Evolutionary conservation across 2,888 invertebrate genomes (phyloP).

Genomic region (Acleris laterana): DNA sequence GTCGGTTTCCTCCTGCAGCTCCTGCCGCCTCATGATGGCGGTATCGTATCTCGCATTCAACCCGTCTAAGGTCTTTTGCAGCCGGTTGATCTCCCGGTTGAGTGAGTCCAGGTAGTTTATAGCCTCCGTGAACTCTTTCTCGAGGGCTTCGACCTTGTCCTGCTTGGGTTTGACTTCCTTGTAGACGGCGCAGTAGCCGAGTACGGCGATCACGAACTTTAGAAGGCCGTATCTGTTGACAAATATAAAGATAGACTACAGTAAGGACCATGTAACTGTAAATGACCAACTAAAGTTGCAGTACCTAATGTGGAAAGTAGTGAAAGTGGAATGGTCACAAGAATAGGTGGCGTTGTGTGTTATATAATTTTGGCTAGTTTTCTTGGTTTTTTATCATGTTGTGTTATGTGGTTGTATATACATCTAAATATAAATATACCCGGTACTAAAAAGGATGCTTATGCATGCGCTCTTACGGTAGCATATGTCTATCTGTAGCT

Average conservation of each 20-base stretch:
- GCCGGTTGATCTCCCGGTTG: constrained; percentile 88
- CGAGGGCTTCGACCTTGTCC: constrained; percentile 91
- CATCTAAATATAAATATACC: no score
- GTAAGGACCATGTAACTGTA: background rate
- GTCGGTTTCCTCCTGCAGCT: constrained; percentile 92
- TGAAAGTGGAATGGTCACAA: no score
- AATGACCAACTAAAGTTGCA: no score
- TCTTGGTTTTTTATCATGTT: no score
- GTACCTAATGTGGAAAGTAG: no score
- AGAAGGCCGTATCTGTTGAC: constrained; percentile 87
- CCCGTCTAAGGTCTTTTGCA: constrained; percentile 88
- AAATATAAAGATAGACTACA: background rate
- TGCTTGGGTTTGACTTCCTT: constrained; percentile 94
- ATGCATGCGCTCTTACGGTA: no score
- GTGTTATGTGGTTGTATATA: no score
- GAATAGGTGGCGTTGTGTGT: no score
- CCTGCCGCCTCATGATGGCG: constrained; percentile 88
- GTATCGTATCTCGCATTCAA: constrained; percentile 90
- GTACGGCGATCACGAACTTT: constrained; percentile 93
- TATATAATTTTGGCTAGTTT: no score
- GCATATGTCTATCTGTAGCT: no score
- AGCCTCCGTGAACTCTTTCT: constrained; percentile 87
- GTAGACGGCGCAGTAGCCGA: constrained; percentile 95
- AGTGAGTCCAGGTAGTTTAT: constrained; percentile 87
- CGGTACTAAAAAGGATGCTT: no score